Conservation (phyloP, 2,113 vertebrate genomes). For the Gallinago undulata region DNA sequence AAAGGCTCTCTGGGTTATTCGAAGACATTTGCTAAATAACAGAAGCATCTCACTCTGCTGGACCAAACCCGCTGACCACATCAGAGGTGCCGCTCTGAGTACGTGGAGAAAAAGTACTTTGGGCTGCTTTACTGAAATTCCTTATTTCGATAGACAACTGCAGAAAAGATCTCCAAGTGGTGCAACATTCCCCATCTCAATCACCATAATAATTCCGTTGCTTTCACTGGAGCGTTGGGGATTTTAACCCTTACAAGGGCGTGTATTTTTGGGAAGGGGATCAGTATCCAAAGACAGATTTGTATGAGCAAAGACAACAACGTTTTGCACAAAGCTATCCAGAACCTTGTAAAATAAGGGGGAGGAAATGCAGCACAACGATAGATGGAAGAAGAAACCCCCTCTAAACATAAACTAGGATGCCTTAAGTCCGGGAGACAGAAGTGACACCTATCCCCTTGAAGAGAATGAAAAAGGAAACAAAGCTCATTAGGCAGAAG, state of each 20-base stretch:
- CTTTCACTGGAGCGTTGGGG: not conserved
- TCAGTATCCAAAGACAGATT: not conserved
- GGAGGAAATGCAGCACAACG: not conserved
- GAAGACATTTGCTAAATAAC: not conserved
- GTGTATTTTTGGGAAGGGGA: not conserved
- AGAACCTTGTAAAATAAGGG: not conserved
- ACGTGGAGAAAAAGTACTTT: not conserved
- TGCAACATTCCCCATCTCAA: not conserved
- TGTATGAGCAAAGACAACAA: fast-evolving
- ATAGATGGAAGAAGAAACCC: fast-evolving
- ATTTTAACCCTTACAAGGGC: not conserved
- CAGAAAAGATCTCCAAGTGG: not conserved
- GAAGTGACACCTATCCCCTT: not conserved
- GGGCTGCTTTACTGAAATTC: not conserved
- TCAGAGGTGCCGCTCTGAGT: not conserved
- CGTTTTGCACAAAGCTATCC: not conserved
- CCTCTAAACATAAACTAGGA: not conserved
- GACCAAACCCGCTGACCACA: not conserved
- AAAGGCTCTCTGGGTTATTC: not conserved
- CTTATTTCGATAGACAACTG: not conserved
- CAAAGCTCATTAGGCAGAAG: slow-evolving; percentile 6
- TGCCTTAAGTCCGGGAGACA: not conserved
- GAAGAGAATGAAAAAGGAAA: not conserved
- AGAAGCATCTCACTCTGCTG: not conserved
- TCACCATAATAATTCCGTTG: not conserved